Conservation (phyloP, 1,140 invertebrate species). For the Leptinotarsa texana region DNA sequence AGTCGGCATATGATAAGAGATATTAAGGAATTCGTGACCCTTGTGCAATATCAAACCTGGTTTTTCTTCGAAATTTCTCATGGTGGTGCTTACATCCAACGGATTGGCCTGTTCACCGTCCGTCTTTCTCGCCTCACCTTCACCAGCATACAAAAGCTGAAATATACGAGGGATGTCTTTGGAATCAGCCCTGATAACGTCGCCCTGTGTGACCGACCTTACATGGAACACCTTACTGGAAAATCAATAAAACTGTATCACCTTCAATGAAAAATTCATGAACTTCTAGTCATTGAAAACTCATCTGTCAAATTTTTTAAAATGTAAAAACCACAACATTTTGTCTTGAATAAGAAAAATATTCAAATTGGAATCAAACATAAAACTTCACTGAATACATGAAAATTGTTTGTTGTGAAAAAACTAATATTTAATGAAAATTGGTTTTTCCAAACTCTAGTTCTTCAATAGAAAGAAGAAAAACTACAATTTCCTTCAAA, state of each 20-base stretch:
- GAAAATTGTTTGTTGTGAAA: no score
- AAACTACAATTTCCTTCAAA: no score
- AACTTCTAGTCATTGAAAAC: no score
- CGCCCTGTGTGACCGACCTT: slow-evolving; percentile 95
- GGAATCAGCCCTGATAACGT: slow-evolving; percentile 96
- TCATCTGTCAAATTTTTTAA: no score
- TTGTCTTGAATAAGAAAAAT: no score
- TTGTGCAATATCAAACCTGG: slow-evolving; percentile 80
- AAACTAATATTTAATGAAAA: no score
- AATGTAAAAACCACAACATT: no score
- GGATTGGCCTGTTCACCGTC: slow-evolving; percentile 65
- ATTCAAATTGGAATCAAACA: no score
- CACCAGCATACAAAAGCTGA: slow-evolving; percentile 92
- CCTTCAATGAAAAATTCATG: no score
- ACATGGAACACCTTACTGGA: slow-evolving; percentile 97
- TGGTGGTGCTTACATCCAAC: slow-evolving; percentile 54
- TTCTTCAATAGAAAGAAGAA: no score
- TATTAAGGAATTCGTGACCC: slow-evolving; percentile 94
- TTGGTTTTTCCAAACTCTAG: no score
- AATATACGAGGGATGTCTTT: slow-evolving; percentile 99
- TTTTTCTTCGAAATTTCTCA: slow-evolving; percentile 67
- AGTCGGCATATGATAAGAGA: slow-evolving; percentile 97
- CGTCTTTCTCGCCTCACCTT: slow-evolving; percentile 86
- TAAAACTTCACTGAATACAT: no score
- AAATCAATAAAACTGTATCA: slow-evolving; percentile 35